Conservation (phyloP, 2,888 invertebrate species). For the Syrista parreyssii region DNA sequence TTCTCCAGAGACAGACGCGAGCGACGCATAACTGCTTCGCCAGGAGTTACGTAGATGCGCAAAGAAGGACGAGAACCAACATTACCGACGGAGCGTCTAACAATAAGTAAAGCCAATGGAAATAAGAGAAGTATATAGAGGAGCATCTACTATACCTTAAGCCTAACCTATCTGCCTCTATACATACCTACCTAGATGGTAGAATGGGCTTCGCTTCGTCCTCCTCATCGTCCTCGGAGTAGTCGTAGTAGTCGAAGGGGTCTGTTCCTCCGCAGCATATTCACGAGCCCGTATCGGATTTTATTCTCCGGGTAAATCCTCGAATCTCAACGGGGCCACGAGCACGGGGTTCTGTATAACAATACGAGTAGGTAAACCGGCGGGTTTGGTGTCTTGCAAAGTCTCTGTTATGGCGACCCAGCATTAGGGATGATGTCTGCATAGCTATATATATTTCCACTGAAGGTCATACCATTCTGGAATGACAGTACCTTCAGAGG, state of each 20-base stretch:
- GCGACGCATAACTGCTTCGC: background rate
- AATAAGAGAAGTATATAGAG: background rate
- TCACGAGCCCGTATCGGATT: constrained; percentile 53
- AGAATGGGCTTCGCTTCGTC: background rate
- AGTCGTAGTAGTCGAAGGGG: background rate
- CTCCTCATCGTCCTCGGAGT: background rate
- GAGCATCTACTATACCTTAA: background rate
- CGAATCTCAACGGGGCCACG: constrained; percentile 40
- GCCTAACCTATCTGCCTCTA: background rate
- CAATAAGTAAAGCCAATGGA: background rate
- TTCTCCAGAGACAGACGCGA: constrained; percentile 1
- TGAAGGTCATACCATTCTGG: constrained; percentile 17
- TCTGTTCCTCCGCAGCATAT: constrained; percentile 34
- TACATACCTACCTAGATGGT: background rate
- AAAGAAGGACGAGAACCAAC: background rate
- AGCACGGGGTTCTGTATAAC: background rate
- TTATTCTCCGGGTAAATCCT: constrained; percentile 54
- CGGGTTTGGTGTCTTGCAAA: background rate
- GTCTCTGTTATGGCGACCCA: background rate
- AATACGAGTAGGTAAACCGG: background rate
- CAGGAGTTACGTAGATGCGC: background rate
- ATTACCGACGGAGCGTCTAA: background rate
- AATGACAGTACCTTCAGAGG: background rate
- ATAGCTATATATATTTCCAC: constrained; percentile 10
- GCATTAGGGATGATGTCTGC: constrained; percentile 16